phyloP scores from a whole-genome alignment of 2,888 invertebrate species.

The Augochlorella aurata region DNA sequence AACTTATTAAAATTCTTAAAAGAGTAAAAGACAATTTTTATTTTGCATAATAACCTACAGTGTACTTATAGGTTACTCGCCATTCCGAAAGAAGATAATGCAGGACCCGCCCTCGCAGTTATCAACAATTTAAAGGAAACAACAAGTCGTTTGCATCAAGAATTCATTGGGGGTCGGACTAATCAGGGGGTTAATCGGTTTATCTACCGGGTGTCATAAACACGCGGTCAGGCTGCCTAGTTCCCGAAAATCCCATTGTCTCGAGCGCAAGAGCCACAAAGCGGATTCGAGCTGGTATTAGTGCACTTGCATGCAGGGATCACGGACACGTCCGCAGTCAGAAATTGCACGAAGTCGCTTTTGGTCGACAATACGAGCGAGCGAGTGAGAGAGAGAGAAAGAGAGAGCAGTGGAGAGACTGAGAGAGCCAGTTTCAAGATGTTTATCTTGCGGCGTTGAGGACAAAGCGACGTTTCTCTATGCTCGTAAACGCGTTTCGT shows the following conservation, averaged over 20 bases:
- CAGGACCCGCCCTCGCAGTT: not conserved
- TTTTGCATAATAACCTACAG: no score
- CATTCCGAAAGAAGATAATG: no score
- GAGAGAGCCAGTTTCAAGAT: conserved; percentile 66
- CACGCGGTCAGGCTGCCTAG: conserved; percentile 70
- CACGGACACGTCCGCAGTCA: conserved; percentile 39
- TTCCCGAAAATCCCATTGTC: conserved; percentile 72
- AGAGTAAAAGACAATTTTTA: no score
- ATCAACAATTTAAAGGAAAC: not conserved
- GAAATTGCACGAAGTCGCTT: conserved; percentile 61
- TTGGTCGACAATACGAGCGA: not conserved
- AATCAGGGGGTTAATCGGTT: conserved; percentile 68
- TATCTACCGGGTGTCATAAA: conserved; percentile 80
- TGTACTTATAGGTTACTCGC: no score
- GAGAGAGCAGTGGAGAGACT: not conserved
- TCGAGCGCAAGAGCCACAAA: conserved; percentile 75
- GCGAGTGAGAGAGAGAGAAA: not conserved
- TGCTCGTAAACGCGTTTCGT: conserved; percentile 37
- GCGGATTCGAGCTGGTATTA: conserved; percentile 52
- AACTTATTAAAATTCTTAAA: no score
- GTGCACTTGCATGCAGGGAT: conserved; percentile 35
- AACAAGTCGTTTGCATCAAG: conserved; percentile 13
- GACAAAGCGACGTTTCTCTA: conserved; percentile 51
- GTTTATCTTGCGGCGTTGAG: conserved; percentile 72
- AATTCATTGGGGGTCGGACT: conserved; percentile 72